Evolutionary conservation across 1,140 invertebrate species (phyloP).

Genomic region (Magallana gigas): DNA sequence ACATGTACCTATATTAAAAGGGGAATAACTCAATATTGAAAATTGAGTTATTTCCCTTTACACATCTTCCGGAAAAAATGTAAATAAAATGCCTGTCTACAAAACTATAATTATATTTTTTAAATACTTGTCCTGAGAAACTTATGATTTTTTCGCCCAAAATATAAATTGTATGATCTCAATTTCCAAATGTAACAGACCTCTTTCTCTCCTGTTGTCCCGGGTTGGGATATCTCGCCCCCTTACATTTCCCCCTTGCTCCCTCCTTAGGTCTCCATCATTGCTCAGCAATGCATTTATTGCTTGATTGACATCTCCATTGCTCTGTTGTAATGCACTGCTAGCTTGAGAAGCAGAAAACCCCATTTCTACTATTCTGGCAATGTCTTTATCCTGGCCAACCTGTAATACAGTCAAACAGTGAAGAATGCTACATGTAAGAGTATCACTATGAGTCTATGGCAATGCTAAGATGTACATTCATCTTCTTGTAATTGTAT

Average conservation of each 20-base stretch:
- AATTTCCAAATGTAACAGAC: background rate
- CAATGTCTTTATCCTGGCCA: constrained; percentile 88
- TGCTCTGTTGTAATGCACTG: constrained; percentile 85
- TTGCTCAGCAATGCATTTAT: constrained; percentile 76
- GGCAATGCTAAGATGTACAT: no score
- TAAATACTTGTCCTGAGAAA: no score
- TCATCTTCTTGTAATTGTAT: no score
- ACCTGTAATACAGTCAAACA: constrained; percentile 48
- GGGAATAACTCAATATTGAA: background rate
- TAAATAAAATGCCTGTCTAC: background rate
- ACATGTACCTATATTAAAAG: background rate
- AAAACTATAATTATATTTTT: no score
- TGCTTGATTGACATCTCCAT: constrained; percentile 87
- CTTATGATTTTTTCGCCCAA: no score
- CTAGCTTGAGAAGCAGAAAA: constrained; percentile 89
- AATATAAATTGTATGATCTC: no score
- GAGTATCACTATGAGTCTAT: background rate
- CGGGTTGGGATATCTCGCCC: constrained; percentile 43
- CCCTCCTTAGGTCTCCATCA: constrained; percentile 39
- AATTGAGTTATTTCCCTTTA: background rate
- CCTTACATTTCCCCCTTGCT: constrained; percentile 45
- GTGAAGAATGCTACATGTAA: background rate
- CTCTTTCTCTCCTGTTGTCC: constrained; percentile 66
- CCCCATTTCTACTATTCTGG: constrained; percentile 89
- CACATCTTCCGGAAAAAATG: background rate